A percentile compares a stretch with the other conserved stretches of the same genome.
Conservation (phyloP, 2,888 invertebrate species). For the Empis livida region DNA sequence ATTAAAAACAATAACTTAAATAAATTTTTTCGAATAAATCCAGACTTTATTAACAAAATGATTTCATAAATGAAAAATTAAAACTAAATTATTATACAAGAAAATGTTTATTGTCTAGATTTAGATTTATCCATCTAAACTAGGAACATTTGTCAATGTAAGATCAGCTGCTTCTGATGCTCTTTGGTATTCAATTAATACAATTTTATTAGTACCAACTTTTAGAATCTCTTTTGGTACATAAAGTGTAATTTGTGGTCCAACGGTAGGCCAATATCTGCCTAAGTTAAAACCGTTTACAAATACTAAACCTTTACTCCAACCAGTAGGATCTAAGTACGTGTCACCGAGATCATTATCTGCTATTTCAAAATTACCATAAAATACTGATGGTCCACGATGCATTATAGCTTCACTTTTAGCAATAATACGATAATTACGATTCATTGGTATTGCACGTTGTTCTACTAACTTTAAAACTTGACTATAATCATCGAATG, state of each 20-base stretch:
- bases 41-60: too few species aligned
- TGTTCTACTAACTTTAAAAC: slow-evolving; percentile 20
- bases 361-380: slow-evolving; percentile 25
- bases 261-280: slow-evolving; percentile 65
- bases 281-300: slow-evolving; percentile 79
- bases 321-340: slow-evolving; percentile 62
- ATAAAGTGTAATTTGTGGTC: slow-evolving; percentile 74
- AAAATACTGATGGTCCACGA: slow-evolving; percentile 43
- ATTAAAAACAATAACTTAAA: too few species aligned
- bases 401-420: not conserved
- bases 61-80: too few species aligned
- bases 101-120: too few species aligned
- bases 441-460: slow-evolving; percentile 12
- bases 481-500: slow-evolving; percentile 35
- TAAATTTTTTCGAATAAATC: too few species aligned
- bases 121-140: slow-evolving; percentile 24
- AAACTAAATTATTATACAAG: too few species aligned
- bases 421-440: slow-evolving; percentile 13
- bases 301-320: slow-evolving; percentile 77
- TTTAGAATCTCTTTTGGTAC: slow-evolving; percentile 63
- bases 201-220: slow-evolving; percentile 40
- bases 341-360: slow-evolving; percentile 51
- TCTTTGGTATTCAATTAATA: slow-evolving; percentile 46
- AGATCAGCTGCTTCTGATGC: slow-evolving; percentile 29
- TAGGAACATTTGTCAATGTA: slow-evolving; percentile 31